Evolutionary conservation across 2,797 vertebrate species (phyloP), one percentile per base, ranked within the genome.

Genomic region (Rhincodon typus): DNA sequence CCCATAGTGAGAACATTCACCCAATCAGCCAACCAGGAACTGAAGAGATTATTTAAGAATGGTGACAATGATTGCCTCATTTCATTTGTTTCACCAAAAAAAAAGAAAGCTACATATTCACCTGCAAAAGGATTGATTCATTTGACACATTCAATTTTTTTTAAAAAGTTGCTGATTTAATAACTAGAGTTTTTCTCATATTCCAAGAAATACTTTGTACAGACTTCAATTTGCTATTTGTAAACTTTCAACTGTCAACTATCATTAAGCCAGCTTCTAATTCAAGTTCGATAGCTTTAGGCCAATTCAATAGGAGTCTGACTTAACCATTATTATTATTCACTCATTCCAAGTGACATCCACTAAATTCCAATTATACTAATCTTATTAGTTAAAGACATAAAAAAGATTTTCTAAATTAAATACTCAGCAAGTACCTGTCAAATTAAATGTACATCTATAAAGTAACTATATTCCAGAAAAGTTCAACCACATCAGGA

Each of bases 171-270:
- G 19, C 23, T 67, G 0, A 69, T 69, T 38, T 42, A 93, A 66
- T 34, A 62, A 62, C 27, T 21, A 17, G 27, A 90, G 15, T n/a
- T 90, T 10, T 90, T 62, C n/a, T n/a, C 90, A 93, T 38, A 34
- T 10, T 38, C 19, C 62, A 93, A 93, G 38, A 90, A 67, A 46
- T 38, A 67, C 7, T 93, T 69, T 15, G 38, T 69, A 69, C 62
- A 90, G 30, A 19, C 62, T 67, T 21, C 62, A 93, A 23, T 6
- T 69, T 93, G 88, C 34, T 90, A 19, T n/a, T n/a, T 42, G 19
- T 10, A 93, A 93, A 42, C 57, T n/a, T 38, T 66, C 88, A 91
- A 66, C 57, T 66, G 57, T 91, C 53, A 91, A 91, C 88, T n/a
- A n/a, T 67, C 62, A 93, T 67, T 21, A n/a, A 93, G 7, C 62